Conservation (phyloP, 2,888 invertebrate species). For the Stenchaetothrips biformis region DNA sequence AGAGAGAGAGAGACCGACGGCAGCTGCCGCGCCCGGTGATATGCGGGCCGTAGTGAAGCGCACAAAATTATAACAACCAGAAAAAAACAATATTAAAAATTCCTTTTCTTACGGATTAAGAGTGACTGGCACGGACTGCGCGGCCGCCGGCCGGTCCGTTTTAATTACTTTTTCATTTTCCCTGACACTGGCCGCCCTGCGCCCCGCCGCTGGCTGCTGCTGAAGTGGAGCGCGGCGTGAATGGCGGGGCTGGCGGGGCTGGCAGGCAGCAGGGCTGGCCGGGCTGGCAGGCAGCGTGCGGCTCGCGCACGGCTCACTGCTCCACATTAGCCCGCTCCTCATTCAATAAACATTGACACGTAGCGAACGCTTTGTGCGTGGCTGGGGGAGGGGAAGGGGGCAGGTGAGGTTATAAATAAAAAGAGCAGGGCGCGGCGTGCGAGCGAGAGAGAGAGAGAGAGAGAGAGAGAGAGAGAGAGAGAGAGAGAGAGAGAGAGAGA, state of each 20-base stretch:
- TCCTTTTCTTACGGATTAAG: too few species aligned
- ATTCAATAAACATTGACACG: conserved; percentile 25
- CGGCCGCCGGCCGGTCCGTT: too few species aligned
- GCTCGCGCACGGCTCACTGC: conserved; percentile 12
- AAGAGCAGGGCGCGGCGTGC: not conserved
- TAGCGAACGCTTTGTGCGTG: not conserved
- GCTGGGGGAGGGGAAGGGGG: not conserved
- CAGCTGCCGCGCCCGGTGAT: too few species aligned
- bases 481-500: not conserved
- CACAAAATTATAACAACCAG: too few species aligned
- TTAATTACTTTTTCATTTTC: too few species aligned
- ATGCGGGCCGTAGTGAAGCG: too few species aligned
- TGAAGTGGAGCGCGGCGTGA: not conserved
- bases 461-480: not conserved
- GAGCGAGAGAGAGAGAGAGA: not conserved
- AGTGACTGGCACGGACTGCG: too few species aligned
- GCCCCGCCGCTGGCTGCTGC: not conserved
- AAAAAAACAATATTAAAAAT: too few species aligned
- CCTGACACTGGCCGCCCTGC: too few species aligned
- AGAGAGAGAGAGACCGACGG: too few species aligned
- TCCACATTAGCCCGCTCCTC: conserved; percentile 16
- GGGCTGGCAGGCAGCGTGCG: not conserved
- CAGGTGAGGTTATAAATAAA: not conserved
- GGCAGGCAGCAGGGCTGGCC: not conserved
- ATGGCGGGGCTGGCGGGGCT: not conserved